Evolutionary conservation across 2,797 vertebrate species (phyloP).

Genomic region (Helostoma temminkii): DNA sequence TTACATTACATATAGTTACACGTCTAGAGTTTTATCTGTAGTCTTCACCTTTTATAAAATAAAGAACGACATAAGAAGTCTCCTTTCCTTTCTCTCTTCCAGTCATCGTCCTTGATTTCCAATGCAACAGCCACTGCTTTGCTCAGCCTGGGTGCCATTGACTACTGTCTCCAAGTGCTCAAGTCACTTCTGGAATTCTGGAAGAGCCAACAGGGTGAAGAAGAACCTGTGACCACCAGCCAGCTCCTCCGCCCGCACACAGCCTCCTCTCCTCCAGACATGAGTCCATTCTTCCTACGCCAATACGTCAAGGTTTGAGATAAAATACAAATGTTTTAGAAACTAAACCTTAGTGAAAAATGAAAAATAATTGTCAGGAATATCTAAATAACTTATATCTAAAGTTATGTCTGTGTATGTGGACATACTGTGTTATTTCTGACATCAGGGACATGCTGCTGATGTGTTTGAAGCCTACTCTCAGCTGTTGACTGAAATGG

Average conservation of each 20-base stretch:
- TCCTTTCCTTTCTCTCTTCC: constrained; percentile 38
- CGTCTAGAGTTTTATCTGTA: too few species aligned
- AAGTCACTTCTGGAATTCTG: constrained; percentile 97
- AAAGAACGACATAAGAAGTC: background rate
- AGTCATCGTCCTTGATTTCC: constrained; percentile 98
- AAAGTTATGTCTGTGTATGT: background rate
- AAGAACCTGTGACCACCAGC: constrained; percentile 92
- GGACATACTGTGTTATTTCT: constrained; percentile 12
- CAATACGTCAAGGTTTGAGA: constrained; percentile 95
- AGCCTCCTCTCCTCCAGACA: constrained; percentile 95
- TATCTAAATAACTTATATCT: background rate
- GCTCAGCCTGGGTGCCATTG: constrained; percentile 94
- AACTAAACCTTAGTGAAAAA: background rate
- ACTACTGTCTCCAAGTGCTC: constrained; percentile 97
- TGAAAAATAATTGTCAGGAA: too few species aligned
- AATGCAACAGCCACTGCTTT: constrained; percentile 96
- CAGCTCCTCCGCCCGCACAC: constrained; percentile 97
- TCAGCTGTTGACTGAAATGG: constrained; percentile 98
- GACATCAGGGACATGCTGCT: constrained; percentile 92
- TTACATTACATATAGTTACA: too few species aligned
- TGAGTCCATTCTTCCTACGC: constrained; percentile 98
- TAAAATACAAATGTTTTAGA: background rate
- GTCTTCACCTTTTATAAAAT: too few species aligned
- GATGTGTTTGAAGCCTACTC: constrained; percentile 99
- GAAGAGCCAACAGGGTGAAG: constrained; percentile 97